Conservation (phyloP, 2,113 vertebrate genomes). For the Melospiza georgiana region DNA sequence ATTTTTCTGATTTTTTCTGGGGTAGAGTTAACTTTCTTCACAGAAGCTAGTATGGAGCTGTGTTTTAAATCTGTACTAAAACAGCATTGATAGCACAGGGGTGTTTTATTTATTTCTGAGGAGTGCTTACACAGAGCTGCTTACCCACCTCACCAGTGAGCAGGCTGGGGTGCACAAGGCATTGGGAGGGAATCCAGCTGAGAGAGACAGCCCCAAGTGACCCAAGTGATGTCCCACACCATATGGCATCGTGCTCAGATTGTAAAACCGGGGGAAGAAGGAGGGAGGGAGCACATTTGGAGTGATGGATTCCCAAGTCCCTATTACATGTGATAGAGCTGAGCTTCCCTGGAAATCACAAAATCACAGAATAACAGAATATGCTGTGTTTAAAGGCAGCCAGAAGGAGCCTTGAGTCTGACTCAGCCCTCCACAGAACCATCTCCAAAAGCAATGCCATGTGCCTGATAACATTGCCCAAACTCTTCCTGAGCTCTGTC, state of each 20-base stretch:
- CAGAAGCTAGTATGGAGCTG: background rate
- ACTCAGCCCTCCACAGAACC: fast-evolving
- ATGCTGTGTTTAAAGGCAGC: fast-evolving
- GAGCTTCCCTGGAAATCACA: background rate
- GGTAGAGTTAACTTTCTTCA: background rate
- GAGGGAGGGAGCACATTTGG: fast-evolving
- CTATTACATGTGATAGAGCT: background rate
- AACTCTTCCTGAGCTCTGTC: background rate
- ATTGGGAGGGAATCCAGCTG: background rate
- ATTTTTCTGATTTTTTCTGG: background rate
- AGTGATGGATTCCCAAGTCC: background rate
- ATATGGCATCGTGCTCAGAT: too few relatives aligned
- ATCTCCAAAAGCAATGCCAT: background rate
- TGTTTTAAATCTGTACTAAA: background rate
- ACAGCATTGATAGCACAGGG: background rate
- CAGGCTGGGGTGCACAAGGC: background rate
- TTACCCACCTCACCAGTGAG: fast-evolving
- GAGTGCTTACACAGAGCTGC: background rate
- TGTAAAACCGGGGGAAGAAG: background rate
- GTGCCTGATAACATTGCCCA: background rate
- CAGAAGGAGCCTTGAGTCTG: background rate
- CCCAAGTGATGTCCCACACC: background rate
- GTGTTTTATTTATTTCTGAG: background rate
- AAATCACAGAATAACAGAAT: background rate
- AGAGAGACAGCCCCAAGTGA: too few relatives aligned